Evolutionary conservation across 2,113 vertebrate species (phyloP).

Genomic region (Clarias magur): DNA sequence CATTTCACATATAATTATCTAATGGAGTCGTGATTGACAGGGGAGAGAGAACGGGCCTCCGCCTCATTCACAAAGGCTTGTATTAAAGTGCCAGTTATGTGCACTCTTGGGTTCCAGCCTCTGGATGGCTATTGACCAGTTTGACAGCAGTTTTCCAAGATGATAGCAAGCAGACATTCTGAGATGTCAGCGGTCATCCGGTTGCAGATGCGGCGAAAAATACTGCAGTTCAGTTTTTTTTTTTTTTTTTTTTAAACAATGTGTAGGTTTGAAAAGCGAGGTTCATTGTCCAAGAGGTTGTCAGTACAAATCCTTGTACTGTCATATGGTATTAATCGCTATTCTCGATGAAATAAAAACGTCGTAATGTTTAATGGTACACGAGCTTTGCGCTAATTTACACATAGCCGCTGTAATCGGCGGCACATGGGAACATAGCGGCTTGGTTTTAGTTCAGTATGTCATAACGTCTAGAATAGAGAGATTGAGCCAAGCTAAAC

Average conservation of each 20-base stretch:
- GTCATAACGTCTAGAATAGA: not conserved
- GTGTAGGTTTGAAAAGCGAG: not conserved
- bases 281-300: not conserved
- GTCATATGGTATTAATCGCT: not conserved
- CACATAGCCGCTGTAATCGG: not conserved
- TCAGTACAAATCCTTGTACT: not conserved
- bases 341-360: not conserved
- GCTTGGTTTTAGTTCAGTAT: not conserved
- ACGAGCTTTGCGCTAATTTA: not conserved
- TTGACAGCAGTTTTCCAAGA: not conserved
- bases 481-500: not conserved
- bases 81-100: not conserved
- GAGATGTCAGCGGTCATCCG: not conserved
- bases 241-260: not conserved
- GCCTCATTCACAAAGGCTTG: not conserved
- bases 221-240: not conserved
- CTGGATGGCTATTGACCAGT: not conserved
- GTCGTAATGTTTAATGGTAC: not conserved
- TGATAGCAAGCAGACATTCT: not conserved
- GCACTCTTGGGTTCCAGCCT: not conserved
- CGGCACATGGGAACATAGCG: not conserved
- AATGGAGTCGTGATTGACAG: slow-evolving; percentile 5
- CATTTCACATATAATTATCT: not conserved
- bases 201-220: not conserved
- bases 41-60: not conserved